A percentile compares a stretch with the other conserved stretches of the same genome.
phyloP scores from a whole-genome alignment of 2,888 invertebrate species.

The Andrena marginata region DNA sequence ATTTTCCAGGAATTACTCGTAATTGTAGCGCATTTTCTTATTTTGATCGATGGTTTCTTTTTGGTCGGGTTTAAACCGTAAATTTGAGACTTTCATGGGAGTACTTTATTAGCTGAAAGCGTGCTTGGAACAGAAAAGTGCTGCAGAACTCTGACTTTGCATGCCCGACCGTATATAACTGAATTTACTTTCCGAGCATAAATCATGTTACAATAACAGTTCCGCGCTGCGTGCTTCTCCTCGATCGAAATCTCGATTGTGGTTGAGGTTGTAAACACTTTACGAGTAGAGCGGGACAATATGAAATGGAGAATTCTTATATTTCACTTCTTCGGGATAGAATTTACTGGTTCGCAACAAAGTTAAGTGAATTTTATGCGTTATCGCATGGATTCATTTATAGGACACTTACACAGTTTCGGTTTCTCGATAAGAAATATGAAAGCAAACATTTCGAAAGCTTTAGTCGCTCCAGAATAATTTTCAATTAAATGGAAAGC shows the following conservation, averaged over 20 bases:
- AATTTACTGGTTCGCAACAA: too few relatives aligned
- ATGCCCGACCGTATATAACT: constrained; percentile 13
- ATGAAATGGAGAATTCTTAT: background rate
- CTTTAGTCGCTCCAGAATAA: too few relatives aligned
- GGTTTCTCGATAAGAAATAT: too few relatives aligned
- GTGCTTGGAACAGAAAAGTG: constrained; percentile 15
- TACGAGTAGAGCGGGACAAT: background rate
- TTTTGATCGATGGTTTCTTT: background rate
- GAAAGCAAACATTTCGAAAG: too few relatives aligned
- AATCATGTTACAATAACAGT: constrained; percentile 49
- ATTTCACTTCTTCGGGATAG: too few relatives aligned
- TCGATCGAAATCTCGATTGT: constrained; percentile 38
- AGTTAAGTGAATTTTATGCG: too few relatives aligned
- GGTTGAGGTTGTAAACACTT: constrained; percentile 22
- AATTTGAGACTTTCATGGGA: background rate
- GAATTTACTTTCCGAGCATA: constrained; percentile 37
- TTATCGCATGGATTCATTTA: too few relatives aligned
- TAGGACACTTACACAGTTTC: too few relatives aligned
- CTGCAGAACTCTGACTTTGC: constrained; percentile 23
- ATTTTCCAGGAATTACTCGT: too few relatives aligned
- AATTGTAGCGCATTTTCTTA: background rate
- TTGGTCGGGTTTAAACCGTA: background rate
- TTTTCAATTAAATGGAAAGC: background rate
- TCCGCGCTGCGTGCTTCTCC: constrained; percentile 14
- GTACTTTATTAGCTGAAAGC: constrained; percentile 39